Percentiles rank a stretch among this genome's conserved stretches.
These are phyloP conservation scores for Coelinius sp. DNA, from an alignment of 2,888 invertebrate genomes.

Conservation along the genomic window DNA sequence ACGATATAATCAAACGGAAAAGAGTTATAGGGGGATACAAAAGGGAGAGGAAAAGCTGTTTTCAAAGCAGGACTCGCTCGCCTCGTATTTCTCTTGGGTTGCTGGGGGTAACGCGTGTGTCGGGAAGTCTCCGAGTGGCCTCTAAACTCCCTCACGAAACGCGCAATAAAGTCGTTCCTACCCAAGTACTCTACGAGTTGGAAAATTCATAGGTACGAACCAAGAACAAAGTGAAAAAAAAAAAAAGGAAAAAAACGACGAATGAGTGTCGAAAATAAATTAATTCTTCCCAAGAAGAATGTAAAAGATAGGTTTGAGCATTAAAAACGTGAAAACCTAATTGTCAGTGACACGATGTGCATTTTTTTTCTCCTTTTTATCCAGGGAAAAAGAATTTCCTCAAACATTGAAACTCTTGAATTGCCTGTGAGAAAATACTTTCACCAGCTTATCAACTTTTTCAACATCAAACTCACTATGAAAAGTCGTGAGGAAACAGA, in stretches of 20 bases:
- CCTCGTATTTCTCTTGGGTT: conserved; percentile 32
- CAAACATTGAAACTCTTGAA: conserved; percentile 3
- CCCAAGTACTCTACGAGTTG: conserved; percentile 16
- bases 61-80: conserved; percentile 26
- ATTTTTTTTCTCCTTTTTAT: neutral
- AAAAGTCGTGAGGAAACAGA: neutral
- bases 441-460: neutral
- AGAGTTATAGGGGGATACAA: conserved; percentile 15
- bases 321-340: conserved; percentile 26
- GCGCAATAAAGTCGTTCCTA: conserved; percentile 27
- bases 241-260: conserved; percentile 11
- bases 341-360: conserved; percentile 18
- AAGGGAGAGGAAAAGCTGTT: conserved; percentile 17
- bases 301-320: conserved; percentile 18
- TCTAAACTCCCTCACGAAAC: conserved; percentile 30
- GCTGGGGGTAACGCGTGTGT: conserved; percentile 1
- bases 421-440: neutral
- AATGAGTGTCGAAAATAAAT: neutral
- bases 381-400: neutral
- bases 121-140: conserved; percentile 24
- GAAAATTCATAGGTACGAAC: conserved; percentile 27
- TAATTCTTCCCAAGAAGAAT: conserved; percentile 14
- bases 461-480: neutral
- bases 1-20: conserved; percentile 5
- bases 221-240: conserved; percentile 14